Percentiles rank a stretch among this genome's conserved stretches.
These are phyloP conservation scores for Ophion ventricosus DNA, from an alignment of 2,888 invertebrate genomes.

Conservation along the genomic window DNA sequence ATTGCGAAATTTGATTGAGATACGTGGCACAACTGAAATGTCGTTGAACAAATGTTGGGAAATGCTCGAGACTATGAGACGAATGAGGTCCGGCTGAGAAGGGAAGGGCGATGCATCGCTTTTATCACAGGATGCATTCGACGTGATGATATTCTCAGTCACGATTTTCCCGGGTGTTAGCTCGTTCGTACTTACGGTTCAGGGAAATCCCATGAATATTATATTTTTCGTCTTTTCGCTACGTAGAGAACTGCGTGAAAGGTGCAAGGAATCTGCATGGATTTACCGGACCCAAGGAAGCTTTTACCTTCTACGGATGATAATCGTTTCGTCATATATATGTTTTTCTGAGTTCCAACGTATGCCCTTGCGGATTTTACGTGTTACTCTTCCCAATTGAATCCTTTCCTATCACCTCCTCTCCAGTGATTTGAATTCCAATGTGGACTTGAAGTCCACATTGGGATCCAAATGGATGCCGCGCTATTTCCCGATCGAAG, in stretches of 20 bases:
- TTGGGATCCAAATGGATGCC: no score
- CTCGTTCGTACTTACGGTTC: background rate
- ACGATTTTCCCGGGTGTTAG: background rate
- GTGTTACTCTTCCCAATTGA: no score
- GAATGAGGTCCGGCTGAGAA: background rate
- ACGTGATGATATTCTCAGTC: background rate
- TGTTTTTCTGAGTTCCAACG: no score
- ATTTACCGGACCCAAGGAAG: slow-evolving; percentile 27
- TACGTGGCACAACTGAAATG: no score
- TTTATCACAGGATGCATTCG: background rate
- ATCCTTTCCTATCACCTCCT: no score
- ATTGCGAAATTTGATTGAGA: no score
- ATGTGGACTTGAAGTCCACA: no score
- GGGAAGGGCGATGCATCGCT: no score
- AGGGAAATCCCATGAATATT: slow-evolving; percentile 48
- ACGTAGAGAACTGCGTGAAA: slow-evolving; percentile 4
- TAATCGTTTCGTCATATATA: background rate
- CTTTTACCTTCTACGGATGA: background rate
- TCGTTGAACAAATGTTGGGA: background rate
- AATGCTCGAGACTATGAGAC: background rate
- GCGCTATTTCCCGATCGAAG: no score
- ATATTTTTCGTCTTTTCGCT: slow-evolving; percentile 20
- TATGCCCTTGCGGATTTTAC: no score
- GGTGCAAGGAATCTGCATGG: slow-evolving; percentile 36
- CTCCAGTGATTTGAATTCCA: no score